These are phyloP conservation scores for Ormia ochracea DNA, from an alignment of 2,888 invertebrate genomes.

Conservation along the genomic window DNA sequence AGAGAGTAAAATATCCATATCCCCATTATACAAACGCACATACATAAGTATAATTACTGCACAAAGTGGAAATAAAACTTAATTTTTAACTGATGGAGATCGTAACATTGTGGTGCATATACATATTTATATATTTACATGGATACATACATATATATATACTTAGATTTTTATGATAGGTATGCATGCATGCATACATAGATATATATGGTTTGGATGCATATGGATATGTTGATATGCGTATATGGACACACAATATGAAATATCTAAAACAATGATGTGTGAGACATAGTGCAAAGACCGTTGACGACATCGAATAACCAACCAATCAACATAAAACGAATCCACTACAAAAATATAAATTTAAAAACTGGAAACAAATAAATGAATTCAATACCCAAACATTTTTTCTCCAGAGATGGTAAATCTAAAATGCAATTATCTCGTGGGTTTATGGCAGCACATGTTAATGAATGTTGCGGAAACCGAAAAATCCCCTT, in stretches of 20 bases:
- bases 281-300: conserved; percentile 5
- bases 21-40: background rate
- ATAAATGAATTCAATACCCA: conserved; percentile 9
- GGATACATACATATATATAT: no score
- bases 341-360: conserved; percentile 6
- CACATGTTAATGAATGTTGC: no score
- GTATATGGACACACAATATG: no score
- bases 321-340: conserved; percentile 17
- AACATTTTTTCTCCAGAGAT: background rate
- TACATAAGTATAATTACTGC: background rate
- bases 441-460: no score
- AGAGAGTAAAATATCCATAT: conserved; percentile 1
- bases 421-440: background rate
- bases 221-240: no score
- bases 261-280: background rate
- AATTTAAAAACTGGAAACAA: conserved; percentile 18
- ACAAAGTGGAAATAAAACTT: conserved; percentile 13
- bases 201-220: no score
- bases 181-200: no score
- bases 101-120: background rate
- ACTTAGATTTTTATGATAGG: no score
- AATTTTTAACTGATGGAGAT: conserved; percentile 8
- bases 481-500: no score
- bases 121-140: no score
- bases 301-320: conserved; percentile 5